Base-by-base conservation (phyloP, 1,140 invertebrate species). In the Panulirus ornatus region DNA sequence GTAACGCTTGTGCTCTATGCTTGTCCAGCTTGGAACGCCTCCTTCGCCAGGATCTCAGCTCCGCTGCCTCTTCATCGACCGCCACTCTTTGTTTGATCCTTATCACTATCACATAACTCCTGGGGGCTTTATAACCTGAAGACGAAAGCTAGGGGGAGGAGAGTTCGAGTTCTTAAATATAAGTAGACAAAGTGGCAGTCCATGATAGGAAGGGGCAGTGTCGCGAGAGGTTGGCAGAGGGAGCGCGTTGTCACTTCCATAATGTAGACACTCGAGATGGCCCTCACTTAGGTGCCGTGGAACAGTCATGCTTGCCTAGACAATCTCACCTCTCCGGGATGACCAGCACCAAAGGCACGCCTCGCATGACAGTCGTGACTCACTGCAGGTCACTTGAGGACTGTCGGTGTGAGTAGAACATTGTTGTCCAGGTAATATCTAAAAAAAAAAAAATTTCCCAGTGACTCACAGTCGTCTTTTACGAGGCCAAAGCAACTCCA, bases 1-100 rank as follows among this genome's bases (percentile, higher is more conserved):
- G 76, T 79, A 42, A 51, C 19, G 76, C 76, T 79, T 79, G 42
- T 79, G 76, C 76, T 79, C 76, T n/a, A 22, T 22, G 76, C 76
- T 79, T 79, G 76, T 79, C 42, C 42, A 51, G 76, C 76, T 44
- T 79, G 42, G 27, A 42, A 22, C 42, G 38, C 44, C 76, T 79
- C 76, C 16, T n/a, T 19, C 36, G 76, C 76, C 42, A 42, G 2
- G 19, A 30, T n/a, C 40, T 47, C 76, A 51, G 22, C 5, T 9
- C 6, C 11, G n/a, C 42, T 47, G 47, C 2, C 3, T 5, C 58
- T 1, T 66, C n/a, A 6, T 66, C 6, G 58, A 66, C n/a, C 30
- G 58, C 58, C 58, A 66, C 22, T 30, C 58, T 8, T 66, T n/a
- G n/a, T n/a, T n/a, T n/a, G n/a, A n/a, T n/a, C n/a, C n/a, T n/a